A percentile compares a stretch with the other conserved stretches of the same genome.
phyloP scores from a whole-genome alignment of 2,113 vertebrate genomes.

The Ameiurus melas region DNA sequence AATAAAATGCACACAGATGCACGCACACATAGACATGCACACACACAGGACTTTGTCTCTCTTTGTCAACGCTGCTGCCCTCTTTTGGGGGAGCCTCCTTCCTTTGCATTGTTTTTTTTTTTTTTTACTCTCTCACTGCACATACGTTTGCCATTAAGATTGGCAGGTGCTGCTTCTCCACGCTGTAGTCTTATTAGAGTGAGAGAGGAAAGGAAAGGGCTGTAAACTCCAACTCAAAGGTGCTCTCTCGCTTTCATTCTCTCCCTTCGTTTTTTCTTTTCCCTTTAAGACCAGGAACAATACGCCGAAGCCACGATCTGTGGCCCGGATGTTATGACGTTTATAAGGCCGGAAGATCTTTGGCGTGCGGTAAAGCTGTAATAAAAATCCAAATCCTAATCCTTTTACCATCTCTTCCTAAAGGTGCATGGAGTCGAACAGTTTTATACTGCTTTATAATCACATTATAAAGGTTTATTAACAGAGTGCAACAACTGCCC shows the following conservation, averaged over 20 bases:
- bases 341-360: background rate
- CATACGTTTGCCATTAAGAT: constrained; percentile 74
- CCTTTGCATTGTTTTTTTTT: background rate
- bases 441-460: background rate
- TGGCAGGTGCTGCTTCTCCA: constrained; percentile 72
- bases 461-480: background rate
- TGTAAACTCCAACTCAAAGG: constrained; percentile 50
- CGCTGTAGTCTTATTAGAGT: constrained; percentile 62
- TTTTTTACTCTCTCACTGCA: constrained; percentile 38
- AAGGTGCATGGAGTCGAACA: background rate
- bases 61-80: constrained; percentile 40
- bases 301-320: background rate
- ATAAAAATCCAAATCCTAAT: background rate
- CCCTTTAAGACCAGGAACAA: background rate
- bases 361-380: background rate
- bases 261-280: background rate
- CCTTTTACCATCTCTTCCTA: background rate
- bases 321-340: background rate
- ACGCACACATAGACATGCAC: background rate
- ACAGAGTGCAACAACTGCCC: background rate
- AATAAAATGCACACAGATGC: constrained; percentile 27
- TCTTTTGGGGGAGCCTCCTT: constrained; percentile 49
- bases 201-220: constrained; percentile 43
- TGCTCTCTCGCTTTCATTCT: constrained; percentile 13
- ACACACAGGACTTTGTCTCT: constrained; percentile 2